Evolutionary conservation across 2,797 vertebrate species (phyloP).

Genomic region (Tangara arthus): DNA sequence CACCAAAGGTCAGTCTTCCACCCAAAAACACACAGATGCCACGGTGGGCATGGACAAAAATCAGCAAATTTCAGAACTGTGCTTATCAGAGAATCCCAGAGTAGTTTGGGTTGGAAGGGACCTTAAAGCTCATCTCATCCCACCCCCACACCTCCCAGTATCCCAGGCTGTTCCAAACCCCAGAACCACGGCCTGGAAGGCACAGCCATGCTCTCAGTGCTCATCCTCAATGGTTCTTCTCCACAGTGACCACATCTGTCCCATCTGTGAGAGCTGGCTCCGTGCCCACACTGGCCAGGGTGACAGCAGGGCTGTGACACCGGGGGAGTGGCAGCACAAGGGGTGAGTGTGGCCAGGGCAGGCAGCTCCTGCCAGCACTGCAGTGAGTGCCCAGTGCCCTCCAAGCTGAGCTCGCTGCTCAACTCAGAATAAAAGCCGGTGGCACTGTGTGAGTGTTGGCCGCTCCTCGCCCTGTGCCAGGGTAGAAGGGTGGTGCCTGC

Average conservation of each 20-base stretch:
- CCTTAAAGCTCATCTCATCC: neutral
- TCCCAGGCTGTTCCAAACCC: neutral
- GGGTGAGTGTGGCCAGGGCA: neutral
- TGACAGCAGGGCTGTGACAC: accelerated
- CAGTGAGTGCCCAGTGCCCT: accelerated
- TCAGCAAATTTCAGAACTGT: accelerated
- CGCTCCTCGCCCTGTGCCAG: accelerated
- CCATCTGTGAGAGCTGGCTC: slow-evolving; percentile 1
- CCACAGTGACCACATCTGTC: neutral
- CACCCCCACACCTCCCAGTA: neutral
- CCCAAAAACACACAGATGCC: neutral
- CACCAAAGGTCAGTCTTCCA: neutral
- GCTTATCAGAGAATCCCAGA: neutral
- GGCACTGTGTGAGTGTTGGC: accelerated
- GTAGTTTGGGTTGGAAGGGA: neutral
- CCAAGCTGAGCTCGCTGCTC: accelerated
- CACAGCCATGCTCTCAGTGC: accelerated
- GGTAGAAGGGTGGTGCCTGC: accelerated
- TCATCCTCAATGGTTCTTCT: neutral
- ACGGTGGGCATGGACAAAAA: neutral
- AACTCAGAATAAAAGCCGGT: accelerated
- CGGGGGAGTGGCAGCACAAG: accelerated
- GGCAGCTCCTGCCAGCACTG: neutral
- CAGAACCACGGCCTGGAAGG: neutral
- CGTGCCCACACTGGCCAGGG: neutral